Evolutionary conservation across 2,113 vertebrate genomes (phyloP), one percentile per base, ranked within the genome.

Genomic region (Nannospalax galili): DNA sequence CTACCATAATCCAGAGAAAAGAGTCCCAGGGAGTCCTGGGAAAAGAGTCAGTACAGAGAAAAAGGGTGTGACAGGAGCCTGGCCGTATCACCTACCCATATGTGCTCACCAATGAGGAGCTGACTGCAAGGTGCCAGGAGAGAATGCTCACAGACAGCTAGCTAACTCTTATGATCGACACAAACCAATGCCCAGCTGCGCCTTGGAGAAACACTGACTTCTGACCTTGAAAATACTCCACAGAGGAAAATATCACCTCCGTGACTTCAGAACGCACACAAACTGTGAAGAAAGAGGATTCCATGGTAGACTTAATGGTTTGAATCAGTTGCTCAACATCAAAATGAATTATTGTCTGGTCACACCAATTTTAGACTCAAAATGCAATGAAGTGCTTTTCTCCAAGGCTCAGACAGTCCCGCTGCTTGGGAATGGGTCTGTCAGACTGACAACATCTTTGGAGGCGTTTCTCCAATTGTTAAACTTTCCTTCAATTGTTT

Each of bases 31-130:
- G 8, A 2, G 42, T 74, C 37, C 4, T 0, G 1, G 81, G 58
- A 26, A 20, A 42, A 30, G 40, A 12, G 37, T 26, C 32, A 3
- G 10, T 20, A 20, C 10, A 30, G 1, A 3, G 28, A 15, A 64
- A 56, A n/a, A 17, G 30, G 9, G 5, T 4, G 6, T 24, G 11
- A 0, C 19, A 0, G 52, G 28, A 56, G 69, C 30, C 58, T 45
- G 1, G n/a, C 32, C 1, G 9, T 0, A 16, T 10, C 6, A 0
- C 24, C 0, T 0, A 0, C 0, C 0, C 6, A 32, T 26, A 70
- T 4, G 16, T 7, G 56, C 26, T 10, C 48, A 4, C 48, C 24
- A 1, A 6, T 0, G 0, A 19, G 74, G 60, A 42, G 35, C 12
- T 30, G 0, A 1, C 32, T 7, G 77, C 12, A 37, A 65, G 58